Conservation (phyloP, 1,140 invertebrate genomes). For the Penaeus indicus region DNA sequence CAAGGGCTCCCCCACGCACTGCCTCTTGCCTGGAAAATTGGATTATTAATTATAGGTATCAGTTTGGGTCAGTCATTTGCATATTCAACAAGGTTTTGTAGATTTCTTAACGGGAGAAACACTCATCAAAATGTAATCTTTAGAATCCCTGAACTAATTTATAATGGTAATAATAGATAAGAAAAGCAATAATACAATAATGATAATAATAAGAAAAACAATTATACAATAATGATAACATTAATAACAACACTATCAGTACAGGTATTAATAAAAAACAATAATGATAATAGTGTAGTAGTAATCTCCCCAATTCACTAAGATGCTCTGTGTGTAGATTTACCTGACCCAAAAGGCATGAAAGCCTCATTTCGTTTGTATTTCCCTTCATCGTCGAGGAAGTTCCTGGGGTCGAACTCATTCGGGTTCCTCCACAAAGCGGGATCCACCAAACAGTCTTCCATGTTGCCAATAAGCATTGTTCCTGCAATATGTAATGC, state of each 20-base stretch:
- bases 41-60: background rate
- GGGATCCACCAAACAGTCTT: conserved; percentile 2
- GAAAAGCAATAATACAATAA: no score
- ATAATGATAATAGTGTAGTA: no score
- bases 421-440: conserved; percentile 37
- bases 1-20: conserved; percentile 26
- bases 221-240: no score
- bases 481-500: conserved; percentile 19
- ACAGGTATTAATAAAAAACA: no score
- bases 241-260: background rate
- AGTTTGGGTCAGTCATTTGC: background rate
- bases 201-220: no score
- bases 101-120: no score
- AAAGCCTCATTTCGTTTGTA: conserved; percentile 27
- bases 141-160: no score
- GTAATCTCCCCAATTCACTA: no score
- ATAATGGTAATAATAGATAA: no score
- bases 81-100: no score
- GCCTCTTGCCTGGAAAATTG: conserved; percentile 11
- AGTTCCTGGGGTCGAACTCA: conserved; percentile 41
- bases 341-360: conserved; percentile 43
- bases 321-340: background rate
- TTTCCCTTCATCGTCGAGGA: conserved; percentile 36
- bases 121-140: no score
- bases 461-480: conserved; percentile 14